Percentiles rank a stretch among this genome's conserved stretches.
phyloP scores from a whole-genome alignment of 2,113 vertebrate genomes.

The Lophius piscatorius region DNA sequence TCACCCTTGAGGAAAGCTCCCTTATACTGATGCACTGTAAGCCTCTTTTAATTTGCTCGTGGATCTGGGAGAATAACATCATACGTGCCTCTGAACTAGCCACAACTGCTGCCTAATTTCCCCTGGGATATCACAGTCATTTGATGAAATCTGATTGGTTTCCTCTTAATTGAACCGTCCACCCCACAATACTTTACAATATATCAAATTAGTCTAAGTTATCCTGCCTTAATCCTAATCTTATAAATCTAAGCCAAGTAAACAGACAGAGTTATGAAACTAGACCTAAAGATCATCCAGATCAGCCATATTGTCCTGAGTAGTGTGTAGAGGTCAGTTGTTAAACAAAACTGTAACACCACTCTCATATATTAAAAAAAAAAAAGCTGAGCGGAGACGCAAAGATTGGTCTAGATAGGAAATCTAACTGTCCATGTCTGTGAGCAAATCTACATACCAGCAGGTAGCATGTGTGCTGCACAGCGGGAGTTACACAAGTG shows the following conservation, averaged over 20 bases:
- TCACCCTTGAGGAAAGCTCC: not conserved
- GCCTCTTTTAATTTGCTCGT: slow-evolving; percentile 29
- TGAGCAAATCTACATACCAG: slow-evolving; percentile 20
- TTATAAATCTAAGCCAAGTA: slow-evolving; percentile 30
- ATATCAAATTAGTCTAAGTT: slow-evolving; percentile 36
- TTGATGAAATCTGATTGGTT: slow-evolving; percentile 56
- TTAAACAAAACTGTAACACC: no score
- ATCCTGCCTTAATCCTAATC: slow-evolving; percentile 14
- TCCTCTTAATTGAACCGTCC: slow-evolving; percentile 53
- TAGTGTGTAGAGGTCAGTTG: slow-evolving; percentile 14
- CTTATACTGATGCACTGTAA: slow-evolving; percentile 1
- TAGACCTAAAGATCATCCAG: slow-evolving; percentile 32
- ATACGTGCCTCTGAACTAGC: slow-evolving; percentile 42
- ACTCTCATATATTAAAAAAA: no score
- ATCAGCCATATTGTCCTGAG: slow-evolving; percentile 17
- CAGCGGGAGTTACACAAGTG: slow-evolving; percentile 40
- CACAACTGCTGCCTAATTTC: slow-evolving; percentile 51
- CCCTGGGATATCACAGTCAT: slow-evolving; percentile 29
- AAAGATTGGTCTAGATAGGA: slow-evolving; percentile 17
- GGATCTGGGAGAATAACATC: slow-evolving; percentile 57
- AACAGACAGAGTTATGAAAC: slow-evolving; percentile 26
- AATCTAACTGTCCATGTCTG: slow-evolving; percentile 5
- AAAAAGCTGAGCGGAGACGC: no score
- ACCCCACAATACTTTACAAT: not conserved
- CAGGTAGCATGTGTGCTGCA: slow-evolving; percentile 4